A percentile compares a stretch with the other conserved stretches of the same genome.
phyloP scores from a whole-genome alignment of 2,113 vertebrate genomes.

The Apus apus region DNA sequence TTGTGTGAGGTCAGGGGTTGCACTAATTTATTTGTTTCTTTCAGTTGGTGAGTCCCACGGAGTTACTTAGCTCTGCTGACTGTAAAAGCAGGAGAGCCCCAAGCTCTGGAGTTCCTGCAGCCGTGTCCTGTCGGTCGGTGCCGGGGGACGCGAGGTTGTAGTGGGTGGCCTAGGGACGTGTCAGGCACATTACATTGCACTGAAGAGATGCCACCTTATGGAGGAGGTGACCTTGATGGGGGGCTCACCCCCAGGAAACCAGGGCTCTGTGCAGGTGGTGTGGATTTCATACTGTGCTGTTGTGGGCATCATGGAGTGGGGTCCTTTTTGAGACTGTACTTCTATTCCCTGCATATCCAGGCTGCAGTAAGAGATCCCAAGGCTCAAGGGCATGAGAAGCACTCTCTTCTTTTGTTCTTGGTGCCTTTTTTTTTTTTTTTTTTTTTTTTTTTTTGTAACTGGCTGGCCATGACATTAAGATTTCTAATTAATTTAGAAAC shows the following conservation, averaged over 20 bases:
- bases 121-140: fast-evolving
- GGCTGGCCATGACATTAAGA: slow-evolving; percentile 50
- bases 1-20: neutral
- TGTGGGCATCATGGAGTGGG: fast-evolving
- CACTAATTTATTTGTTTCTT: neutral
- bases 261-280: neutral
- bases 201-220: fast-evolving
- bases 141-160: fast-evolving
- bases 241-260: fast-evolving
- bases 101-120: neutral
- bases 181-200: neutral
- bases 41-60: fast-evolving
- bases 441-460: neutral
- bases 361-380: neutral
- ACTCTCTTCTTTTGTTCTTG: neutral
- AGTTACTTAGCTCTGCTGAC: neutral
- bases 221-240: neutral
- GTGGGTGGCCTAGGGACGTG: fast-evolving
- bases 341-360: neutral
- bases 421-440: neutral
- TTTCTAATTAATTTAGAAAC: slow-evolving; percentile 75
- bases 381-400: slow-evolving; percentile 34
- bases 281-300: neutral
- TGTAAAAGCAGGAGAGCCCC: neutral
- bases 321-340: neutral